Percentiles rank a stretch among this genome's conserved stretches.
phyloP scores from a whole-genome alignment of 2,113 vertebrate genomes.

The Notechis scutatus region DNA sequence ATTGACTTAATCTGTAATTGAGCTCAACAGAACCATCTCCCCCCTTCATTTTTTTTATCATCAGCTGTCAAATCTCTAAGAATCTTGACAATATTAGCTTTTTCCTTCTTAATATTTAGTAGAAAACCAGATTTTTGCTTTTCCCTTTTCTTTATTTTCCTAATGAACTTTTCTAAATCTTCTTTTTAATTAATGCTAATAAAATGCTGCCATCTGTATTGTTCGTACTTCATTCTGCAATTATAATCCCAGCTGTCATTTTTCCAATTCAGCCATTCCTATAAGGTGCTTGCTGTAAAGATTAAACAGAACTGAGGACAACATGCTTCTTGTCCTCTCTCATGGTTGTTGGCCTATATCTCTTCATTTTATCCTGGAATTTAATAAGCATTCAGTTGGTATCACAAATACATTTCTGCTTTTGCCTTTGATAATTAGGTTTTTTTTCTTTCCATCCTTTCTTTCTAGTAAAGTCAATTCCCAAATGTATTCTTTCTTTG shows the following conservation, averaged over 20 bases:
- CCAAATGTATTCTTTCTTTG: neutral
- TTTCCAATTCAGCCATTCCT: neutral
- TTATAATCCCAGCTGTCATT: neutral
- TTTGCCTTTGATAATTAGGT: neutral
- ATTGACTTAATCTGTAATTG: neutral
- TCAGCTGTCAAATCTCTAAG: neutral
- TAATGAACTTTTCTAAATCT: neutral
- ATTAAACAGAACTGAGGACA: neutral
- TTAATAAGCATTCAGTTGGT: neutral
- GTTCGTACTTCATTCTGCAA: neutral
- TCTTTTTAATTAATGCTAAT: neutral
- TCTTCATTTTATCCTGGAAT: neutral
- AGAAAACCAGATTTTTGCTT: neutral
- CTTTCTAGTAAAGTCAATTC: neutral
- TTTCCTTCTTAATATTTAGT: neutral
- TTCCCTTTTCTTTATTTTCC: neutral
- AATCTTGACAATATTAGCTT: neutral
- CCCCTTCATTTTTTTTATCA: neutral
- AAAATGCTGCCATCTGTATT: neutral
- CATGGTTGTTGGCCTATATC: neutral
- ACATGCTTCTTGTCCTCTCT: neutral
- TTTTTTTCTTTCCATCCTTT: neutral
- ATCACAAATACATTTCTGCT: neutral
- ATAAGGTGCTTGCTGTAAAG: neutral
- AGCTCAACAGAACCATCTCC: neutral